Evolutionary conservation across 2,797 vertebrate genomes (phyloP).

Genomic region (Oreortyx pictus): DNA sequence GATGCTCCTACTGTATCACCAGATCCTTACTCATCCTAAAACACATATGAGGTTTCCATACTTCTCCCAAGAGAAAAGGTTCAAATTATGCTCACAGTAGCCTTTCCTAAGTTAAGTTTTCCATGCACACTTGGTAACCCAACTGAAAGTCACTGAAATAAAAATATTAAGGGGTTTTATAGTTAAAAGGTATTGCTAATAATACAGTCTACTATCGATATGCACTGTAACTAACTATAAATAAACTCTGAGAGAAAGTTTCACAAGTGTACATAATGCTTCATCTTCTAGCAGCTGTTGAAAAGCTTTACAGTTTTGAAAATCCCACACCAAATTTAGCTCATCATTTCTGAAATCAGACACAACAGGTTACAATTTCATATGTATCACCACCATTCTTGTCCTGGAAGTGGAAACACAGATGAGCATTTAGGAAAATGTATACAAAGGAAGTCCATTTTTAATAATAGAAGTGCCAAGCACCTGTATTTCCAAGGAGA

Average conservation of each 20-base stretch:
- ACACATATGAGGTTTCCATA: constrained; percentile 18
- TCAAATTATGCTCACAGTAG: constrained; percentile 51
- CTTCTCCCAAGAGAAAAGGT: constrained; percentile 10
- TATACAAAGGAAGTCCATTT: neutral
- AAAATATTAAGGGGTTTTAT: neutral
- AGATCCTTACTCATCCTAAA: constrained; percentile 34
- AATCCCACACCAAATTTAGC: neutral
- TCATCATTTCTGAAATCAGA: neutral
- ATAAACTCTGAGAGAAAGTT: neutral
- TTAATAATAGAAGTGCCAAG: neutral
- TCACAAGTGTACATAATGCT: neutral
- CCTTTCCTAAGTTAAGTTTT: constrained; percentile 23
- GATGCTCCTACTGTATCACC: constrained; percentile 14
- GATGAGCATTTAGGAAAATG: neutral
- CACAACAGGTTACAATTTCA: neutral
- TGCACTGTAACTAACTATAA: neutral
- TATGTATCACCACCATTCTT: neutral
- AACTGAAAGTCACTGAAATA: neutral
- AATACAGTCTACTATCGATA: neutral
- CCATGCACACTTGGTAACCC: neutral
- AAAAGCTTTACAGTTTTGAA: neutral
- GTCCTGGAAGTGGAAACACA: neutral
- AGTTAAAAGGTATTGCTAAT: neutral
- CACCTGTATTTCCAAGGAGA: neutral
- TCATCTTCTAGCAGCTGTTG: neutral